Conservation (phyloP, 2,888 invertebrate species). For the Archips xylosteana region DNA sequence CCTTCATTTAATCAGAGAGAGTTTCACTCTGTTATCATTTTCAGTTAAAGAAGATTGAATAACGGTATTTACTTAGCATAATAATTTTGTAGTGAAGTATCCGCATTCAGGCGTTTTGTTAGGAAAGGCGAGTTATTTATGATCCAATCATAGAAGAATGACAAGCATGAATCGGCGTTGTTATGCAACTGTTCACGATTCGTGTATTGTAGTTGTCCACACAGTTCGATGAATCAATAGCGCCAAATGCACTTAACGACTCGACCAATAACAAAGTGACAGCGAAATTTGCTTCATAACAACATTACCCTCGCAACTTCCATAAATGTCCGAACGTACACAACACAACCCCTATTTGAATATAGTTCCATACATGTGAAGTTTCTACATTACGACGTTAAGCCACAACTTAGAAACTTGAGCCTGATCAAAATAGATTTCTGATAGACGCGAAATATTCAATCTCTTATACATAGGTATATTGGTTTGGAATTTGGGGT, state of each 20-base stretch:
- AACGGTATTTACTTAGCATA: slow-evolving; percentile 18
- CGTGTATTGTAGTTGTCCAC: slow-evolving; percentile 34
- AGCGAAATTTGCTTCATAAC: slow-evolving; percentile 20
- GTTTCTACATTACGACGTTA: neutral
- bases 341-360: slow-evolving; percentile 15
- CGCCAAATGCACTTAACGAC: slow-evolving; percentile 8
- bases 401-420: slow-evolving; percentile 4
- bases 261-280: slow-evolving; percentile 24
- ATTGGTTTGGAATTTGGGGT: neutral
- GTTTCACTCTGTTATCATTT: slow-evolving; percentile 24
- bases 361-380: neutral
- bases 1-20: slow-evolving; percentile 23
- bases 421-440: slow-evolving; percentile 2
- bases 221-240: slow-evolving; percentile 23
- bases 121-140: slow-evolving; percentile 31
- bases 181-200: slow-evolving; percentile 35
- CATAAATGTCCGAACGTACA: slow-evolving; percentile 6
- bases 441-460: neutral
- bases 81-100: neutral
- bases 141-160: slow-evolving; percentile 34
- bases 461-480: too few species aligned
- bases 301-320: slow-evolving; percentile 21
- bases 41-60: slow-evolving; percentile 18
- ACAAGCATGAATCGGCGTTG: slow-evolving; percentile 25
- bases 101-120: neutral